These are phyloP conservation scores for Cassiopea andromeda DNA, from an alignment of 30 jellyfish, hydroid and myxozoan species.

Conservation along the genomic window DNA sequence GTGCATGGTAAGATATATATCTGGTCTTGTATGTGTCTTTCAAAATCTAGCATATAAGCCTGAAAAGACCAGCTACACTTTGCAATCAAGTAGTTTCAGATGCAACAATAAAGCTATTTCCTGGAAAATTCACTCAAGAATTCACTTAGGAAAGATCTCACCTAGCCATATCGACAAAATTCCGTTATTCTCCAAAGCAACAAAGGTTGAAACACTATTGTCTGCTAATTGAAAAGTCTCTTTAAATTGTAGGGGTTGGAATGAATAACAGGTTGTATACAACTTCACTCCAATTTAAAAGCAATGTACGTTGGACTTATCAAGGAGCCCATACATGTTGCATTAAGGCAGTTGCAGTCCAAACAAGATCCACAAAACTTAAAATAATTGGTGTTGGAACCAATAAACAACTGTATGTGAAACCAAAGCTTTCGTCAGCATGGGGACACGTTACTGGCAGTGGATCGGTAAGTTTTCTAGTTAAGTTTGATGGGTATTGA, in stretches of 20 bases:
- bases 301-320: neutral
- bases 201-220: neutral
- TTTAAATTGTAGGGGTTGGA: neutral
- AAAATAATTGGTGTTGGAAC: neutral
- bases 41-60: neutral
- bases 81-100: neutral
- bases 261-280: neutral
- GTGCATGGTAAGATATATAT: neutral
- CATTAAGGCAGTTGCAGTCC: neutral
- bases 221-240: neutral
- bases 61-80: neutral
- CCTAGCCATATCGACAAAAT: neutral
- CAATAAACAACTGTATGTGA: neutral
- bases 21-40: neutral
- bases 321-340: constrained; percentile 18
- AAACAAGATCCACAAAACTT: neutral
- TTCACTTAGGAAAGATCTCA: neutral
- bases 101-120: neutral
- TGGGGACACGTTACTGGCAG: neutral
- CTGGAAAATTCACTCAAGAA: neutral
- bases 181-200: neutral
- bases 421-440: neutral
- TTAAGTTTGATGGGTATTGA: too few species aligned
- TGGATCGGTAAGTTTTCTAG: neutral
- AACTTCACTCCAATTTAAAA: neutral